These are phyloP conservation scores for Stichodactyla mertensii DNA, from an alignment of 64 coral and sea anemone species.

Conservation along the genomic window DNA sequence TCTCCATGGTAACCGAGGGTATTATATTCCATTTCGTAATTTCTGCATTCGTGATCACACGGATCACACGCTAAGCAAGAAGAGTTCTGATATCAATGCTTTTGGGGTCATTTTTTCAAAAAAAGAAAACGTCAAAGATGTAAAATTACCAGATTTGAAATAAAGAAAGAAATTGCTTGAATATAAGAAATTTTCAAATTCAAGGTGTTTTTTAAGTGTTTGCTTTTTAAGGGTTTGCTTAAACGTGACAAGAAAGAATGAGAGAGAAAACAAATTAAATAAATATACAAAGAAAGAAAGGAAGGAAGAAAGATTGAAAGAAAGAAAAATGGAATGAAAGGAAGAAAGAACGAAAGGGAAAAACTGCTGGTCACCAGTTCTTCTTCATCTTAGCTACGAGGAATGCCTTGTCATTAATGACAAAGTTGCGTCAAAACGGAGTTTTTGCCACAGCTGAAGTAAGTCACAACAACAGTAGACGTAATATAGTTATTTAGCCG, in stretches of 20 bases:
- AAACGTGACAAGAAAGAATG: neutral
- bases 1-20: constrained; percentile 6
- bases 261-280: neutral
- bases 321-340: neutral
- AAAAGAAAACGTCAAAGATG: too few species aligned
- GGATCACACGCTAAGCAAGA: too few species aligned
- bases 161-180: too few species aligned
- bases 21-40: neutral
- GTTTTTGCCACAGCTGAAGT: neutral
- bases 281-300: neutral
- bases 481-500: neutral
- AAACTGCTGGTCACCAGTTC: neutral
- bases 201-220: neutral
- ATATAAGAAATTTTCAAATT: neutral
- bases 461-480: neutral
- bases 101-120: too few species aligned
- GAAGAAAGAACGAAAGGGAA: neutral
- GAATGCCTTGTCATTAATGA: neutral
- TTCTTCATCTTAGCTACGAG: neutral
- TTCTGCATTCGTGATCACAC: neutral
- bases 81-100: too few species aligned
- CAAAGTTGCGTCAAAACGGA: neutral
- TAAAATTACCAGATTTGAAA: too few species aligned
- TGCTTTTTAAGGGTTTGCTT: too few species aligned
- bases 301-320: neutral